Conservation (phyloP, 2,888 invertebrate species). For the Zele albiditarsus region DNA sequence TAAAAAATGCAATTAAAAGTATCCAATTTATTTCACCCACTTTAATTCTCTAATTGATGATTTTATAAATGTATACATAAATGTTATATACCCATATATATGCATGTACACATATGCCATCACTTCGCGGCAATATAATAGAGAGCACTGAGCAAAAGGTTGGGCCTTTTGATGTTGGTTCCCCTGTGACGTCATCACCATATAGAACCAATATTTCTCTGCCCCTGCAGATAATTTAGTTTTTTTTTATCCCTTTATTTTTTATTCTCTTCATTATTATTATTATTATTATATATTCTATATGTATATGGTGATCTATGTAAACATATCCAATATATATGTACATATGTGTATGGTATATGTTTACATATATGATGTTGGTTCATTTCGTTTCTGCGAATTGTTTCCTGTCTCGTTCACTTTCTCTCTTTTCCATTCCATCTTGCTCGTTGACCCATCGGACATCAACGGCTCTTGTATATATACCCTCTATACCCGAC, state of each 20-base stretch:
- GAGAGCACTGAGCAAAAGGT: constrained; percentile 28
- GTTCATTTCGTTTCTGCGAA: neutral
- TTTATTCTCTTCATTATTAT: neutral
- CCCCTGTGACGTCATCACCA: constrained; percentile 57
- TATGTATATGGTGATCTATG: neutral
- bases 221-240: neutral
- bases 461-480: constrained; percentile 16
- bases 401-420: neutral
- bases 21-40: too few species aligned
- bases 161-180: constrained; percentile 61
- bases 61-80: neutral
- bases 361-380: neutral
- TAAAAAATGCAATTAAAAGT: too few species aligned
- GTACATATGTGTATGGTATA: neutral
- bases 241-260: neutral
- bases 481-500: neutral
- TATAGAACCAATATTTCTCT: constrained; percentile 28
- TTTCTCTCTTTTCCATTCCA: neutral
- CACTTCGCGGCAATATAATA: constrained; percentile 58
- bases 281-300: neutral
- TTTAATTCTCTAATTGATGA: too few species aligned
- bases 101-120: constrained; percentile 47
- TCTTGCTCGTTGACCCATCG: constrained; percentile 8
- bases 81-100: neutral
- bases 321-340: neutral